Conservation (phyloP, 2,888 invertebrate genomes). For the Apantesis nais region DNA sequence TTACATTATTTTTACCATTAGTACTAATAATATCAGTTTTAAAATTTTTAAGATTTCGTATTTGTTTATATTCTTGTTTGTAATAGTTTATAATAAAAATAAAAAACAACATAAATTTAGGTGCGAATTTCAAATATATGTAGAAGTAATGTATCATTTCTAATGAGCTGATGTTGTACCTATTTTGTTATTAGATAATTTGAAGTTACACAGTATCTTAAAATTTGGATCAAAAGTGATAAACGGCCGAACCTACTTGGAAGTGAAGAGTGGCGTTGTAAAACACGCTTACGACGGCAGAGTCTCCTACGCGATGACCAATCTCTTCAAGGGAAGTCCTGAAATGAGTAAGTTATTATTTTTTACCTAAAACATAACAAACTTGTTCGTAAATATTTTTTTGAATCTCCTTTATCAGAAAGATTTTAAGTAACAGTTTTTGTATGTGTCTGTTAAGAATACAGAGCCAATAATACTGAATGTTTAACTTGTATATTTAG, state of each 20-base stretch:
- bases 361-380: background rate
- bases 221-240: conserved; percentile 49
- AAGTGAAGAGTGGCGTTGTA: conserved; percentile 50
- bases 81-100: background rate
- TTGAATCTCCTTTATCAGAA: background rate
- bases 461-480: background rate
- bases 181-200: conserved; percentile 55
- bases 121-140: background rate
- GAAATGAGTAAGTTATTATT: conserved; percentile 61
- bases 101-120: background rate
- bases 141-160: background rate
- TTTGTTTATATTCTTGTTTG: too few species aligned
- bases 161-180: background rate
- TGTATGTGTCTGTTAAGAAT: background rate
- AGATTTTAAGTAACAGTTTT: background rate
- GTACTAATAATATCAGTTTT: too few species aligned
- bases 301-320: conserved; percentile 64
- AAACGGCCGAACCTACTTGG: conserved; percentile 56
- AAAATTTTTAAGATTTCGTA: background rate
- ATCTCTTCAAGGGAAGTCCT: conserved; percentile 64
- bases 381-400: background rate
- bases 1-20: background rate
- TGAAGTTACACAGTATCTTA: conserved; percentile 53
- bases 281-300: conserved; percentile 63
- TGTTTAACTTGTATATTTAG: background rate